phyloP scores from a whole-genome alignment of 2,113 vertebrate species.

The Hippocampus barbouri region DNA sequence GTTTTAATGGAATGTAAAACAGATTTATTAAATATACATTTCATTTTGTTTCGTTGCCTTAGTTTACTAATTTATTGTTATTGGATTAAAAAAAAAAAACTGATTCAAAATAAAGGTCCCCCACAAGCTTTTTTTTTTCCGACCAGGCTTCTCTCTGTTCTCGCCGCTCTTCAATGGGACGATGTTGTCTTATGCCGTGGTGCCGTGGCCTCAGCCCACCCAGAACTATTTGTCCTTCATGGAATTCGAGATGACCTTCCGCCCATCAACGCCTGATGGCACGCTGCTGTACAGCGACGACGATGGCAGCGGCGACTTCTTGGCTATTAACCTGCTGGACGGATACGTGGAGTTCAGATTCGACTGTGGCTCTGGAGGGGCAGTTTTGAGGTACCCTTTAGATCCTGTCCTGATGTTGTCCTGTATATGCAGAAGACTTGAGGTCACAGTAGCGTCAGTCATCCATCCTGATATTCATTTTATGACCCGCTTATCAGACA shows the following conservation, averaged over 20 bases:
- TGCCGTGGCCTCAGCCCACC: slow-evolving; percentile 84
- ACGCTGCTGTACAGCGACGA: slow-evolving; percentile 91
- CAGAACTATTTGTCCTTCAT: slow-evolving; percentile 91
- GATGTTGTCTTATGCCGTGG: slow-evolving; percentile 80
- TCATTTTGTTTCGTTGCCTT: no score
- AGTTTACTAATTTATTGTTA: no score
- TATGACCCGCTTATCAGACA: no score
- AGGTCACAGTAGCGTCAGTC: background rate
- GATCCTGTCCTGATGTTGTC: background rate
- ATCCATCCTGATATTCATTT: no score
- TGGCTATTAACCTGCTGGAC: slow-evolving; percentile 80
- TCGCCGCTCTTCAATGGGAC: slow-evolving; percentile 88
- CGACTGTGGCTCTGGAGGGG: slow-evolving; percentile 91
- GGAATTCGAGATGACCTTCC: slow-evolving; percentile 90
- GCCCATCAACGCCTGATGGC: slow-evolving; percentile 76
- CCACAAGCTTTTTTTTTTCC: background rate
- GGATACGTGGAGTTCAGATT: slow-evolving; percentile 90
- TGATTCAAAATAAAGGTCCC: no score
- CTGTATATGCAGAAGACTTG: background rate
- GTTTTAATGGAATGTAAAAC: no score
- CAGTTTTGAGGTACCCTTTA: slow-evolving; percentile 80
- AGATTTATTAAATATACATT: no score
- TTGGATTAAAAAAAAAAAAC: no score
- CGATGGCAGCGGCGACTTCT: slow-evolving; percentile 83
- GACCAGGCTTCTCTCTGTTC: slow-evolving; percentile 79